phyloP scores from a whole-genome alignment of 2,888 invertebrate species.

The Deladenus siricidicola region DNA sequence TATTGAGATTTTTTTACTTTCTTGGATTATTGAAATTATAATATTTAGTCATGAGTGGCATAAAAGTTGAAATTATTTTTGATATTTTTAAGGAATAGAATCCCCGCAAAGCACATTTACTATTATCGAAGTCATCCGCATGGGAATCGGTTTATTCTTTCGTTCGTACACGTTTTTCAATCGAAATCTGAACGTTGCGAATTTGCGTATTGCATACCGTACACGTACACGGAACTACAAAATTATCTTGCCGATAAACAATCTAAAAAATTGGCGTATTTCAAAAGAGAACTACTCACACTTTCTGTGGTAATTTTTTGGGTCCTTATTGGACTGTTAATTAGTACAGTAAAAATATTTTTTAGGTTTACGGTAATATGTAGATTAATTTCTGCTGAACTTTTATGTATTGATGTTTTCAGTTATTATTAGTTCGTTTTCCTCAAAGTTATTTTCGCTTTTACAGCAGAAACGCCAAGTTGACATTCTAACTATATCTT shows the following conservation, averaged over 20 bases:
- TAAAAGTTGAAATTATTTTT: not conserved
- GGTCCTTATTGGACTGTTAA: no score
- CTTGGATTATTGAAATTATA: not conserved
- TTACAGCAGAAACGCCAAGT: constrained; percentile 79
- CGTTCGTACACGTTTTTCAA: constrained; percentile 88
- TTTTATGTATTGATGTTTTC: no score
- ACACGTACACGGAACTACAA: constrained; percentile 84
- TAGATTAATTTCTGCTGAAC: no score
- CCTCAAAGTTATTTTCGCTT: no score
- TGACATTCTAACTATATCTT: constrained; percentile 74
- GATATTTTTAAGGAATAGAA: constrained; percentile 63
- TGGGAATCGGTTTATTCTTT: constrained; percentile 80
- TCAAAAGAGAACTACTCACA: constrained; percentile 67
- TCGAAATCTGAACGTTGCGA: constrained; percentile 76
- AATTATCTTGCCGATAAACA: constrained; percentile 72
- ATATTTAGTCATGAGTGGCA: not conserved
- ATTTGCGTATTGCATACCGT: constrained; percentile 85
- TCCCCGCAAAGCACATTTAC: constrained; percentile 76
- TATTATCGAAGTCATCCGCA: constrained; percentile 84
- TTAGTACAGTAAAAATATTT: no score
- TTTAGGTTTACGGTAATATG: no score
- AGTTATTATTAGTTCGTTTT: no score
- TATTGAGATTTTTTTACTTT: not conserved
- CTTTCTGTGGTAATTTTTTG: constrained; percentile 56
- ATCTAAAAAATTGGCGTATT: constrained; percentile 60